Conservation (phyloP, 2,113 vertebrate species). For the Heptranchias perlo region DNA sequence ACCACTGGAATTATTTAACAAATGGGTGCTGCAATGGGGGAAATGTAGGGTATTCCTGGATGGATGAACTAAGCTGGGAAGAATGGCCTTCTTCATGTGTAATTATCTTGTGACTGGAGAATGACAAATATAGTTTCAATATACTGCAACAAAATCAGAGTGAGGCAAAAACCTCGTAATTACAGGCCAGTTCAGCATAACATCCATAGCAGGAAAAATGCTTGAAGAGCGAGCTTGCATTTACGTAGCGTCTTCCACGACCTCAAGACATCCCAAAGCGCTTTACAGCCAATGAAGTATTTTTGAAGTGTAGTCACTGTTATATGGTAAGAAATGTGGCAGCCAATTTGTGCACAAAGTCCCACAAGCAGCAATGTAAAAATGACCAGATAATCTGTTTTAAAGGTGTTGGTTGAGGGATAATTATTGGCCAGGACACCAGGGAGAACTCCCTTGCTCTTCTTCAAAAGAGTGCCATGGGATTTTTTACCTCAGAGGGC, state of each 20-base stretch:
- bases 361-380: not conserved
- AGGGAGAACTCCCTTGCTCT: not conserved
- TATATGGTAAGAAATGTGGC: not conserved
- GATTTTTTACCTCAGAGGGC: not conserved
- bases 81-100: not conserved
- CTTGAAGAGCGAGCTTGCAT: too few relatives aligned
- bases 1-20: not conserved
- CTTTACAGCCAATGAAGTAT: not conserved
- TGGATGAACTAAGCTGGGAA: not conserved
- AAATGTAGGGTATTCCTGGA: not conserved
- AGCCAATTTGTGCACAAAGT: not conserved
- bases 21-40: not conserved
- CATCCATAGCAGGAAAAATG: not conserved
- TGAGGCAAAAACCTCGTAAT: not conserved
- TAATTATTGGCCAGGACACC: not conserved
- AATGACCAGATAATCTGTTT: not conserved
- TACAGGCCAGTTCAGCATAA: not conserved
- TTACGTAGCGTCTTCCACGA: not conserved
- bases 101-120: not conserved
- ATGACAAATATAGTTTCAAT: not conserved
- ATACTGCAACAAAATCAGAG: not conserved
- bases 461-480: not conserved
- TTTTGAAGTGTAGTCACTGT: not conserved
- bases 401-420: not conserved
- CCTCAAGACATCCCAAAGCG: not conserved